A percentile compares a stretch with the other conserved stretches of the same genome.
Conservation (phyloP, 2,888 invertebrate species). For the Volucella inanis region DNA sequence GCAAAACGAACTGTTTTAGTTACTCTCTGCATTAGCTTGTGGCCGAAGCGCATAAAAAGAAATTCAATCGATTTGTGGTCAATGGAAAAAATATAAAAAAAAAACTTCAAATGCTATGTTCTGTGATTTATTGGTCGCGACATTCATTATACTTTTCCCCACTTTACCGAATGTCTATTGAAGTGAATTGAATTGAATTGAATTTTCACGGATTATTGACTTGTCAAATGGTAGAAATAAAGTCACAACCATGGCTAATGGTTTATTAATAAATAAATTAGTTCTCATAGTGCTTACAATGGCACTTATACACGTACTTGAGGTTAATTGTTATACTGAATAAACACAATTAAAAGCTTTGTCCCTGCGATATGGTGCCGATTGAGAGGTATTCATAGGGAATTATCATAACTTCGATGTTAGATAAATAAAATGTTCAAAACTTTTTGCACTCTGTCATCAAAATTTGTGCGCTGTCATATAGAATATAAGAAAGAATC, state of each 20-base stretch:
- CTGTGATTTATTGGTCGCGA: slow-evolving; percentile 60
- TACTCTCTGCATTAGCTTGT: neutral
- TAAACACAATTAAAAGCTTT: neutral
- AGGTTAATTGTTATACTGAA: neutral
- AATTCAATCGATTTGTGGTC: slow-evolving; percentile 54
- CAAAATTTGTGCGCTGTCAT: too few species aligned
- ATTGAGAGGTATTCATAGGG: too few species aligned
- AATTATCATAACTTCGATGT: too few species aligned
- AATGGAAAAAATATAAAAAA: slow-evolving; percentile 22
- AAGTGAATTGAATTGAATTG: neutral
- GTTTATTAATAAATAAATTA: slow-evolving; percentile 8
- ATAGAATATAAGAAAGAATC: too few species aligned
- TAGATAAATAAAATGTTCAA: too few species aligned
- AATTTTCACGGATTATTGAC: slow-evolving; percentile 41
- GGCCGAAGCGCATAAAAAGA: slow-evolving; percentile 1
- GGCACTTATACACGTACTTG: neutral
- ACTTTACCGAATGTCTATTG: neutral
- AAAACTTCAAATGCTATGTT: slow-evolving; percentile 28
- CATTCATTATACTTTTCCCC: slow-evolving; percentile 29
- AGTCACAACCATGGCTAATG: slow-evolving; percentile 18
- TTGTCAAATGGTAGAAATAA: slow-evolving; percentile 15
- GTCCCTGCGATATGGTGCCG: too few species aligned
- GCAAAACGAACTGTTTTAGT: slow-evolving; percentile 38
- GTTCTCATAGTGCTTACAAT: neutral
- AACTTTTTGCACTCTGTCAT: too few species aligned